Conservation (phyloP, 2,888 invertebrate genomes). For the Hirtodrosophila duncani region DNA sequence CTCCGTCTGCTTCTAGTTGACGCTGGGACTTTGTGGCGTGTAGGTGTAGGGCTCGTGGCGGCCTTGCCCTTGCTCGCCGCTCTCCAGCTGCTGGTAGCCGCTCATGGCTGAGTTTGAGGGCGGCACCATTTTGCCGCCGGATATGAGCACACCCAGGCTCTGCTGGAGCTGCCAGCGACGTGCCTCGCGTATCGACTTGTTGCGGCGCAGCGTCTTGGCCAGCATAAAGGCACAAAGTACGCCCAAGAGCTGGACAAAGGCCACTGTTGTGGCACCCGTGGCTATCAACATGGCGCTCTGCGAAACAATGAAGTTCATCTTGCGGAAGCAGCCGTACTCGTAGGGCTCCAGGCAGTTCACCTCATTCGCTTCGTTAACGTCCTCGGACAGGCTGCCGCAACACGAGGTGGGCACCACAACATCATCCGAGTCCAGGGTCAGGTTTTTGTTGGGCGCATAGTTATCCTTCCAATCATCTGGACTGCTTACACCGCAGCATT, state of each 20-base stretch:
- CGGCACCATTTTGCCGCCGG: constrained; percentile 69
- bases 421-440: constrained; percentile 46
- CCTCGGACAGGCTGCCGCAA: constrained; percentile 77
- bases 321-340: constrained; percentile 81
- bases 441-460: constrained; percentile 39
- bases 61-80: constrained; percentile 54
- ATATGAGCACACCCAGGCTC: constrained; percentile 75
- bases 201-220: constrained; percentile 89
- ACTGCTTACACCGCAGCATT: constrained; percentile 83
- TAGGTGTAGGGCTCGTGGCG: constrained; percentile 72
- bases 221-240: constrained; percentile 93
- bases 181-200: constrained; percentile 86
- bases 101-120: constrained; percentile 68
- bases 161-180: constrained; percentile 83
- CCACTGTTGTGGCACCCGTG: constrained; percentile 88
- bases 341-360: constrained; percentile 66
- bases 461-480: constrained; percentile 82
- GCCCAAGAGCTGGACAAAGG: constrained; percentile 90
- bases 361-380: constrained; percentile 8
- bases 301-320: constrained; percentile 82
- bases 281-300: constrained; percentile 86
- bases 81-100: constrained; percentile 76
- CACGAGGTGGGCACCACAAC: constrained; percentile 81
- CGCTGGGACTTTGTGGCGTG: constrained; percentile 76
- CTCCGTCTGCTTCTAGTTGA: constrained; percentile 58